Percentiles rank a stretch among this genome's conserved stretches.
Conservation (phyloP, 2,888 invertebrate genomes). For the Eucera pruinosa region DNA sequence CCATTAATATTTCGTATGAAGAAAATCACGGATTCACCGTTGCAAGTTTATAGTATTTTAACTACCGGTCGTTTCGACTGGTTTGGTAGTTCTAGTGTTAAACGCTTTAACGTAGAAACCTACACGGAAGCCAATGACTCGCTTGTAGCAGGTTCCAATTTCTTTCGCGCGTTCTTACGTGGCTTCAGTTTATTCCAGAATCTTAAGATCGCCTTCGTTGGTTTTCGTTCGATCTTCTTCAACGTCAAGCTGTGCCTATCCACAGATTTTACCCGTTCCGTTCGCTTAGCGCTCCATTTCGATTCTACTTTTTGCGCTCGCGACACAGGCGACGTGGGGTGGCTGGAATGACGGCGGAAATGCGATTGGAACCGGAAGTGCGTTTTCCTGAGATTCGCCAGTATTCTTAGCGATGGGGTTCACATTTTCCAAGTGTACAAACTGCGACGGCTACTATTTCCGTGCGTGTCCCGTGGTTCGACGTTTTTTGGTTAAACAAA, state of each 20-base stretch:
- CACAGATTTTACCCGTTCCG: conserved; percentile 44
- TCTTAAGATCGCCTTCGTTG: conserved; percentile 61
- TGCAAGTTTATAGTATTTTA: no score
- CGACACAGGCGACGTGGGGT: conserved; percentile 23
- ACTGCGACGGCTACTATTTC: background rate
- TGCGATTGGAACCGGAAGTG: conserved; percentile 43
- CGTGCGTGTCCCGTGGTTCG: background rate
- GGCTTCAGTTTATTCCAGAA: conserved; percentile 66
- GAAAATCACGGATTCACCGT: no score
- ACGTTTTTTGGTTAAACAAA: conserved; percentile 45
- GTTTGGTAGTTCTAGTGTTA: no score
- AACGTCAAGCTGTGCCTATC: conserved; percentile 44
- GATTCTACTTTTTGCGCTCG: conserved; percentile 20
- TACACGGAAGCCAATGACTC: conserved; percentile 49
- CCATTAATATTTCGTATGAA: no score
- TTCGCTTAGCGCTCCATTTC: conserved; percentile 45
- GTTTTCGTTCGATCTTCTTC: conserved; percentile 50
- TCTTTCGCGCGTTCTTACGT: conserved; percentile 40
- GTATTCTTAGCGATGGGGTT: conserved; percentile 54
- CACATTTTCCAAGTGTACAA: conserved; percentile 58
- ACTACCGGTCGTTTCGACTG: no score
- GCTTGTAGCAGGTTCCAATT: conserved; percentile 25
- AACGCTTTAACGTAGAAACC: background rate
- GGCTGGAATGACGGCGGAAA: conserved; percentile 47
- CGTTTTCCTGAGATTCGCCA: conserved; percentile 64